Percentiles rank a stretch among this genome's conserved stretches.
phyloP scores from a whole-genome alignment of 2,888 invertebrate genomes.

The Athalia rosae region DNA sequence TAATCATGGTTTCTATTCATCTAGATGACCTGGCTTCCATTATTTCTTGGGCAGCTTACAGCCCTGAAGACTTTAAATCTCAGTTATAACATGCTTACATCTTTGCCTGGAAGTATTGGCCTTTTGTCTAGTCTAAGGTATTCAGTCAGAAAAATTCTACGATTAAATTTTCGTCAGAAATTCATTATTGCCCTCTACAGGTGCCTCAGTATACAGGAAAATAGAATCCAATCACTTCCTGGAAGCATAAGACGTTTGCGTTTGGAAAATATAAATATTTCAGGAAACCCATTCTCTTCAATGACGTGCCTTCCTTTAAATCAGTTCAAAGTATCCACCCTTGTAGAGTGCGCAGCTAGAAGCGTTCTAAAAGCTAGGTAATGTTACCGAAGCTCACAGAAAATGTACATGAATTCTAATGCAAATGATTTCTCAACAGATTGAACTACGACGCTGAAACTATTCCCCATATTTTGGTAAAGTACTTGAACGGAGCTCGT shows the following conservation, averaged over 20 bases:
- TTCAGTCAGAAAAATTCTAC: slow-evolving; percentile 15
- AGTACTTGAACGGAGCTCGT: slow-evolving; percentile 78
- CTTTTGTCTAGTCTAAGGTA: slow-evolving; percentile 76
- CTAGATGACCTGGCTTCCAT: slow-evolving; percentile 76
- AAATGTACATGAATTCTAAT: slow-evolving; percentile 24
- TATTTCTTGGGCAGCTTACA: slow-evolving; percentile 79
- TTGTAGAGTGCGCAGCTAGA: slow-evolving; percentile 77
- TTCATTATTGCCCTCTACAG: background rate
- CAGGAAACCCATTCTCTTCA: slow-evolving; percentile 75
- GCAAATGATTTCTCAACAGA: slow-evolving; percentile 40
- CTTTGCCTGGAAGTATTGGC: slow-evolving; percentile 81
- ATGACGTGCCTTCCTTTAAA: slow-evolving; percentile 30
- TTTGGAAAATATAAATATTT: slow-evolving; percentile 77
- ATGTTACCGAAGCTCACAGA: slow-evolving; percentile 9
- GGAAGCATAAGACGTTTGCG: slow-evolving; percentile 77
- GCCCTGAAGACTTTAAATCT: slow-evolving; percentile 80
- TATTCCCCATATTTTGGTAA: slow-evolving; percentile 78
- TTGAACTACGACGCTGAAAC: slow-evolving; percentile 75
- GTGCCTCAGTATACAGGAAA: slow-evolving; percentile 30
- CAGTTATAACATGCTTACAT: slow-evolving; percentile 77
- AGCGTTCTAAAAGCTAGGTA: slow-evolving; percentile 74
- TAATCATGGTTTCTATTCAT: slow-evolving; percentile 48
- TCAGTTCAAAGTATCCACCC: slow-evolving; percentile 73
- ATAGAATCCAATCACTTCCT: slow-evolving; percentile 72
- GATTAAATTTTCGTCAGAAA: background rate